Base-by-base conservation (phyloP, 1,140 invertebrate species). In the Papilio xuthus region DNA sequence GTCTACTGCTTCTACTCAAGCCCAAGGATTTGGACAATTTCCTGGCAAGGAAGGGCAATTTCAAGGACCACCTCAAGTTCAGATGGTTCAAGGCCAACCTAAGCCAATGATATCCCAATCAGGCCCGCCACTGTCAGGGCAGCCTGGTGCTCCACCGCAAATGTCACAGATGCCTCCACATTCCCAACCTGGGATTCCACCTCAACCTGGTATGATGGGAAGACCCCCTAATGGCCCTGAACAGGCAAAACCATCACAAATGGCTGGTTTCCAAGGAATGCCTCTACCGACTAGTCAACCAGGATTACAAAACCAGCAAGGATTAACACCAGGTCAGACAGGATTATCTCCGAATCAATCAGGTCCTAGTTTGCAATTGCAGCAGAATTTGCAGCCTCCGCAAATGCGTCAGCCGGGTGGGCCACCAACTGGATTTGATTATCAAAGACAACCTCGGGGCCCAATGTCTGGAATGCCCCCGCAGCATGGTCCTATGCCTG, bases 21-120 rank as follows among this genome's bases (percentile, higher is more conserved):
- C 77, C 74, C 85, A 85, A 81, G 82, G 80, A 4, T 88, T 84
- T 79, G 83, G 79, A n/a, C 86, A 84, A 60, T 82, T 83, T 72
- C 82, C 84, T 72, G 83, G 78, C n/a, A 78, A 79, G 42, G 85
- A 84, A 76, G 75, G 50, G 53, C 79, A 74, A 77, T 80, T 73
- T 60, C 67, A 37, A 80, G 77, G 63, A 32, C 32, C 79, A 67
- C 26, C 26, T 15, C 60, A 12, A 1, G 56, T 20, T 15, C 60
- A 67, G 2, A 89, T 84, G 77, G 83, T 86, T 69, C 86, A 82
- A 77, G 71, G 82, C 72, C 86, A 86, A 73, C 77, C 78, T 23
- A 81, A 82, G 44, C 79, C 63, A 28, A 81, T 85, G 72, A 82
- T 79, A 8, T 80, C 83, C 28, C 83, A 81, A 28, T 78, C 79